Base-by-base conservation (phyloP, 1,140 invertebrate species). In the Conus betulinus region DNA sequence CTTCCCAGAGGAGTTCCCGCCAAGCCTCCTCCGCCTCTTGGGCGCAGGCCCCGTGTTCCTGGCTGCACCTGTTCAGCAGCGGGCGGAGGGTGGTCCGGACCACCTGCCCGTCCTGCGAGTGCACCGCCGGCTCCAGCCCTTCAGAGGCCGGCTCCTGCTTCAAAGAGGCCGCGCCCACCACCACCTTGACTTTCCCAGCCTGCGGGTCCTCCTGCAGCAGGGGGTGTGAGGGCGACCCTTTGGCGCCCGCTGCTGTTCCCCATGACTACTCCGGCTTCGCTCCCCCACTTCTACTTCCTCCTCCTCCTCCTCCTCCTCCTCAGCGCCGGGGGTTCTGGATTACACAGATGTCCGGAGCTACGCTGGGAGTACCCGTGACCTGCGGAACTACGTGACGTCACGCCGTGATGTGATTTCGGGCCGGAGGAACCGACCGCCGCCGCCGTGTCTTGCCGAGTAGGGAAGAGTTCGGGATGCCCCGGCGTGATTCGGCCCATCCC, bases 91-190 rank as follows among this genome's bases (percentile, higher is more conserved):
- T 87, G 67, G 27, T 23, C 74, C 89, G 52, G 78, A 89, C 52
- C 25, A 90, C 89, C 51, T 93, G 92, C 82, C 90, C 92, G 5
- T 93, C 93, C 13, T 93, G 93, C 85, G 89, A 91, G 63, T 89
- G 91, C 51, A 93, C 92, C 11, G 53, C 23, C 13, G 82, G 82
- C 20, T 84, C 82, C 25, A 63, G 53, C 13, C 82, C 23, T 6
- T 84, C 57, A 60, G 57, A 60, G 8, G 15, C 57, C 57, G 57
- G 57, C 8, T 60, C 57, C 57, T 60, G 57, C 57, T 15, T 15
- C 57, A 60, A 60, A 60, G 57, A 60, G 8, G 15, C 57, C 57
- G 57, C 57, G 57, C 8, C 15, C 57, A 8, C 57, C 57, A 5
- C 57, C 15, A 60, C 57, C 8, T 5, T 15, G 15, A 60, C 57